Evolutionary conservation across 1,140 invertebrate genomes (phyloP).

Genomic region (Oncopodura yosiiana): DNA sequence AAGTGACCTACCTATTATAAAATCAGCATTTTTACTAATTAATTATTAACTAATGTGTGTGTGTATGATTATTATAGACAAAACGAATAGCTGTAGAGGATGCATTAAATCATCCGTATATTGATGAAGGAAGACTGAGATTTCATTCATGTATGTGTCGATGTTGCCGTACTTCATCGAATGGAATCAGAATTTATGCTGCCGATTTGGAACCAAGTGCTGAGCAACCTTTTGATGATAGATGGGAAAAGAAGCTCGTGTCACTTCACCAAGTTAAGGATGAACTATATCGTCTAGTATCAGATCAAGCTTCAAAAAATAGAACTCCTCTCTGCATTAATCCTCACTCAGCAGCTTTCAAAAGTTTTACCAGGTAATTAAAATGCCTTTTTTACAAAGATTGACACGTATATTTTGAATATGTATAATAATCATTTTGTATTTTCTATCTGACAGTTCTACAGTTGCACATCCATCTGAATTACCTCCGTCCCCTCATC

Average conservation of each 20-base stretch:
- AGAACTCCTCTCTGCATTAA: slow-evolving; percentile 97
- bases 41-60: slow-evolving; percentile 10
- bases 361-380: slow-evolving; percentile 96
- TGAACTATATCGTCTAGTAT: slow-evolving; percentile 96
- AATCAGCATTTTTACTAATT: slow-evolving; percentile 15
- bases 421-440: slow-evolving; percentile 13
- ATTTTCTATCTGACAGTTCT: slow-evolving; percentile 60
- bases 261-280: slow-evolving; percentile 92
- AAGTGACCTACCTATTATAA: slow-evolving; percentile 40
- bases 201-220: slow-evolving; percentile 86
- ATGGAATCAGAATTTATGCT: slow-evolving; percentile 73
- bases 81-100: slow-evolving; percentile 91
- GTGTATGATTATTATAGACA: slow-evolving; percentile 54
- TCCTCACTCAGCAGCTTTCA: slow-evolving; percentile 96
- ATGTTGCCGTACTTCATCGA: slow-evolving; percentile 77
- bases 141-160: slow-evolving; percentile 99
- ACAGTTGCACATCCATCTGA: slow-evolving; percentile 94
- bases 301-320: slow-evolving; percentile 84
- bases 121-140: slow-evolving; percentile 91
- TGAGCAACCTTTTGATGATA: slow-evolving; percentile 78
- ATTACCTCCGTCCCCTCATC: slow-evolving; percentile 90
- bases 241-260: slow-evolving; percentile 86
- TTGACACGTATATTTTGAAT: slow-evolving; percentile 4
- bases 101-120: slow-evolving; percentile 89
- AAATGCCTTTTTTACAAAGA: no score